Percentiles rank a stretch among this genome's conserved stretches.
These are phyloP conservation scores for Sus cebifrons DNA, from an alignment of 2,797 vertebrate genomes.

Conservation along the genomic window DNA sequence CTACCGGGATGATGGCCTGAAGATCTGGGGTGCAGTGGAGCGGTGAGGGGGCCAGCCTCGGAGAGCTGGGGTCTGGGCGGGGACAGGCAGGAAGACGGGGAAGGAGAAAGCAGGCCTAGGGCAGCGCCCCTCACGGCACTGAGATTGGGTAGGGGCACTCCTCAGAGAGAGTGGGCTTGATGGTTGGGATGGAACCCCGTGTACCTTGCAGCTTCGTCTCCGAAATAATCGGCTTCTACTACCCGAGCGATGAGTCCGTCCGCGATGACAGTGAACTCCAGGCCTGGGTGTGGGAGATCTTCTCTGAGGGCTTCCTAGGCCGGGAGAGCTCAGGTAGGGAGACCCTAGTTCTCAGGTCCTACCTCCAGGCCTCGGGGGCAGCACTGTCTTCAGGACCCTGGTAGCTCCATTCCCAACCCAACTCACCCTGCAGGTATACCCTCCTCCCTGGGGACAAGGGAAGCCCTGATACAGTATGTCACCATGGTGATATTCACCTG, in stretches of 20 bases:
- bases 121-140: neutral
- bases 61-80: neutral
- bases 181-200: neutral
- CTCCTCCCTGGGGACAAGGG: constrained; percentile 69
- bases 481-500: constrained; percentile 89
- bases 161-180: neutral
- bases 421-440: constrained; percentile 79
- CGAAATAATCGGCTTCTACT: constrained; percentile 89
- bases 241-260: constrained; percentile 87
- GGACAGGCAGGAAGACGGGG: neutral
- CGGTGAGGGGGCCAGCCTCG: constrained; percentile 37
- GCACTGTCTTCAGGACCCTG: neutral
- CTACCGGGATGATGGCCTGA: constrained; percentile 91
- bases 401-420: neutral
- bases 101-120: neutral
- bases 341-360: neutral
- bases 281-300: constrained; percentile 92
- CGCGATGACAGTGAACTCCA: constrained; percentile 91
- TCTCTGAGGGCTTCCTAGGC: constrained; percentile 89
- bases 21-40: constrained; percentile 90
- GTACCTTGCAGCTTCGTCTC: constrained; percentile 90
- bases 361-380: neutral
- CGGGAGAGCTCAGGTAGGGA: constrained; percentile 85
- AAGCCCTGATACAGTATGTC: constrained; percentile 80
- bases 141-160: neutral